A percentile compares a stretch with the other conserved stretches of the same genome.
phyloP scores from a whole-genome alignment of 2,888 invertebrate species.

The Elmis aenea region DNA sequence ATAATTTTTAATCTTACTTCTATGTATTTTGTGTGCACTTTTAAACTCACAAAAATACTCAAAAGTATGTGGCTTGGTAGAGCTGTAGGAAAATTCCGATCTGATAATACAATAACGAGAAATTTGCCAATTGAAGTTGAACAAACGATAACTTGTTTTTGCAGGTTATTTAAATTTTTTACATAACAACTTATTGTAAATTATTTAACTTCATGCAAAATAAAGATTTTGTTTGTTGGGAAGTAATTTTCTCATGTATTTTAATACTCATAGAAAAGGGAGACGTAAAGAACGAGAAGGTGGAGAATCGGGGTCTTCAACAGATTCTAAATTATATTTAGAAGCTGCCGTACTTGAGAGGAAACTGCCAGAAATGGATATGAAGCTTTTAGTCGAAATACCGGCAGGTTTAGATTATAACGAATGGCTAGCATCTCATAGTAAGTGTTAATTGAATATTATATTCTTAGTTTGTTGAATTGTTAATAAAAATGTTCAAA shows the following conservation, averaged over 20 bases:
- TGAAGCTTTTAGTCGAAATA: slow-evolving; percentile 89
- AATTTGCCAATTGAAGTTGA: slow-evolving; percentile 63
- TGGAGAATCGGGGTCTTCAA: slow-evolving; percentile 59
- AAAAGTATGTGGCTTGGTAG: slow-evolving; percentile 38
- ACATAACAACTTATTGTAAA: too few species aligned
- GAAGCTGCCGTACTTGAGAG: slow-evolving; percentile 92
- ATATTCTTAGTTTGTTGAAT: too few species aligned
- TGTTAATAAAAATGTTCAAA: too few species aligned
- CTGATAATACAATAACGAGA: slow-evolving; percentile 28
- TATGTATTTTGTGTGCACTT: too few species aligned
- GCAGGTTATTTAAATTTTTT: slow-evolving; percentile 55
- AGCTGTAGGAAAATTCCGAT: slow-evolving; percentile 34
- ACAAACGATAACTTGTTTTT: slow-evolving; percentile 73
- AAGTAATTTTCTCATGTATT: slow-evolving; percentile 8
- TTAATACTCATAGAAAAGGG: slow-evolving; percentile 70
- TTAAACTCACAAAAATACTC: too few species aligned
- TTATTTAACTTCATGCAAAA: too few species aligned
- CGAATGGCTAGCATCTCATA: slow-evolving; percentile 99
- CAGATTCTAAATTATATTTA: slow-evolving; percentile 90
- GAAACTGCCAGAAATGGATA: slow-evolving; percentile 90
- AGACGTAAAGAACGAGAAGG: slow-evolving; percentile 94
- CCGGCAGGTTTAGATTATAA: slow-evolving; percentile 95
- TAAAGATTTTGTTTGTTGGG: too few species aligned
- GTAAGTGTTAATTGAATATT: slow-evolving; percentile 53
- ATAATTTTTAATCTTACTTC: slow-evolving; percentile 8